A percentile compares a stretch with the other conserved stretches of the same genome.
These are phyloP conservation scores for Ganaspis sp. DNA, from an alignment of 1,140 invertebrate species.

Conservation along the genomic window DNA sequence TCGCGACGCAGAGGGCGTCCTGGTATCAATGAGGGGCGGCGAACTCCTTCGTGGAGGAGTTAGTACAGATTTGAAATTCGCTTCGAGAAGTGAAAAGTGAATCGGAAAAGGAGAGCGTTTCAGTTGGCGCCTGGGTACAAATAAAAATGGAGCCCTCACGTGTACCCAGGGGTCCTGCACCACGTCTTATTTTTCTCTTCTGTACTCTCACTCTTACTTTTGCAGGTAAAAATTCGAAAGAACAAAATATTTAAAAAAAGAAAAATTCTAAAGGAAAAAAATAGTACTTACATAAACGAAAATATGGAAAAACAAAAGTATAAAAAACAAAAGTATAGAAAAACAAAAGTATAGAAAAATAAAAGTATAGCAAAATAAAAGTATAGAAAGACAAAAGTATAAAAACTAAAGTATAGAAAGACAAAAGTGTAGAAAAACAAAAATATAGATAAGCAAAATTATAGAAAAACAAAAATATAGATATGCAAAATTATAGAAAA, in stretches of 20 bases:
- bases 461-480: no score
- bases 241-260: no score
- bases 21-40: slow-evolving; percentile 49
- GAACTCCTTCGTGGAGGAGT: slow-evolving; percentile 41
- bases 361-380: no score
- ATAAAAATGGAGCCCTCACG: slow-evolving; percentile 64
- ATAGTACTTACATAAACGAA: no score
- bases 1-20: slow-evolving; percentile 53
- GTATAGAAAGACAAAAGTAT: no score
- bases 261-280: neutral
- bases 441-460: no score
- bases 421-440: no score
- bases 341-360: no score
- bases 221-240: slow-evolving; percentile 60
- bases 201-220: slow-evolving; percentile 65
- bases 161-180: slow-evolving; percentile 66
- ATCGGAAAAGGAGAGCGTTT: slow-evolving; percentile 26
- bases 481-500: no score
- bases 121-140: slow-evolving; percentile 55
- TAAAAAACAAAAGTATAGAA: no score
- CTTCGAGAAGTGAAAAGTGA: slow-evolving; percentile 13
- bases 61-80: slow-evolving; percentile 19
- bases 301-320: no score
- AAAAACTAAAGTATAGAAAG: no score
- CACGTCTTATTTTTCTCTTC: slow-evolving; percentile 66